A percentile compares a stretch with the other conserved stretches of the same genome.
Evolutionary conservation across 2,888 invertebrate species (phyloP).

Genomic region (Macrophya alboannulata): DNA sequence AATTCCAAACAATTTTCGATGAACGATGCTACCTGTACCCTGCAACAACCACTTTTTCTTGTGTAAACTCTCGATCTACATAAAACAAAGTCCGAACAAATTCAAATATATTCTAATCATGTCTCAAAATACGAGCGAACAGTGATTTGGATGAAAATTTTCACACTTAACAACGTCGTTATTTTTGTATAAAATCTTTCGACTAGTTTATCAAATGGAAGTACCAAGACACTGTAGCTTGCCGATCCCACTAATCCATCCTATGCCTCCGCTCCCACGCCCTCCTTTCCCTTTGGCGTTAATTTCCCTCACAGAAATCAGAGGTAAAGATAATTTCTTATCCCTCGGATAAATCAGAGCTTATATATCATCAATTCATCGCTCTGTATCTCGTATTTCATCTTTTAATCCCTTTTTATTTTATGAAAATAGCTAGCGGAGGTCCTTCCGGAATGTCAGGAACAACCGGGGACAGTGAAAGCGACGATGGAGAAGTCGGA

Average conservation of each 20-base stretch:
- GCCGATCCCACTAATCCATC: background rate
- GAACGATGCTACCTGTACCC: too few species aligned
- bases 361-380: background rate
- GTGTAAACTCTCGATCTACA: too few species aligned
- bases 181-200: background rate
- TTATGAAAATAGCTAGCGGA: slow-evolving; percentile 71
- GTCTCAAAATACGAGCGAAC: too few species aligned
- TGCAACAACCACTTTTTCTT: too few species aligned
- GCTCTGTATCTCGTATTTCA: slow-evolving; percentile 44
- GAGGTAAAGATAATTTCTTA: background rate
- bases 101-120: too few species aligned
- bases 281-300: slow-evolving; percentile 15
- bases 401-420: background rate
- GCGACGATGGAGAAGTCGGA: slow-evolving; percentile 97
- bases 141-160: too few species aligned
- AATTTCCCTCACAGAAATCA: background rate
- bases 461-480: slow-evolving; percentile 85
- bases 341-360: background rate
- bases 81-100: too few species aligned
- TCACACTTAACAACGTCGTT: background rate
- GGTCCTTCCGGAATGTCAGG: slow-evolving; percentile 79
- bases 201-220: slow-evolving; percentile 11
- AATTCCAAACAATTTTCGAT: too few species aligned
- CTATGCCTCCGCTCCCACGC: background rate
- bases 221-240: background rate